Conservation (phyloP, 2,113 vertebrate genomes). For the Amia ocellicauda region DNA sequence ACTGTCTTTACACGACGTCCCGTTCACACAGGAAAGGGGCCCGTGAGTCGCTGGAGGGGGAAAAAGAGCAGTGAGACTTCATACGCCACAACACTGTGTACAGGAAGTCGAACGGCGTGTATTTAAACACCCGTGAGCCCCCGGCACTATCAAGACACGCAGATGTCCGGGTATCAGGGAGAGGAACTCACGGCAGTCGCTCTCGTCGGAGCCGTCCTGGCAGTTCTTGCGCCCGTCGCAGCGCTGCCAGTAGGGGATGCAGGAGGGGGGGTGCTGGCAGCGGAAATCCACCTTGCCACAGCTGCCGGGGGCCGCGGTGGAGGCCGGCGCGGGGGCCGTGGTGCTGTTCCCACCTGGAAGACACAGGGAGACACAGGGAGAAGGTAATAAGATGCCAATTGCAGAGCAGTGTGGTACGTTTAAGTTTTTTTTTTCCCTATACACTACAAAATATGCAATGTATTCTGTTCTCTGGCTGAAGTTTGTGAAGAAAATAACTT, state of each 20-base stretch:
- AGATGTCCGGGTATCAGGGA: too few relatives aligned
- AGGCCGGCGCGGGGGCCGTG: slow-evolving; percentile 49
- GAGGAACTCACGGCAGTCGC: slow-evolving; percentile 78
- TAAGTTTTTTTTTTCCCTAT: too few relatives aligned
- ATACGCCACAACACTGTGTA: too few relatives aligned
- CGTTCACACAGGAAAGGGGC: slow-evolving; percentile 69
- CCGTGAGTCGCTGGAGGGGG: slow-evolving; percentile 73
- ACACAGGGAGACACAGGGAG: slow-evolving; percentile 2
- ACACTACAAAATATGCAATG: too few relatives aligned
- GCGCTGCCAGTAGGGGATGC: slow-evolving; percentile 88
- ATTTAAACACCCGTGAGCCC: too few relatives aligned
- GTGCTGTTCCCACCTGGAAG: slow-evolving; percentile 48
- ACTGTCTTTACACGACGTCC: slow-evolving; percentile 78
- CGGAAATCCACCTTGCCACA: slow-evolving; percentile 81
- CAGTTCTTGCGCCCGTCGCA: slow-evolving; percentile 84
- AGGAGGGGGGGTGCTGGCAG: slow-evolving; percentile 74
- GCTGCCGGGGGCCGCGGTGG: slow-evolving; percentile 45
- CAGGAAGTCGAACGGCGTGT: too few relatives aligned
- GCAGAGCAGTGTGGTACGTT: background rate
- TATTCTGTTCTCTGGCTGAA: too few relatives aligned
- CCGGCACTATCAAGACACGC: too few relatives aligned
- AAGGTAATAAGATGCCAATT: background rate
- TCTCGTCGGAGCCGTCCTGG: slow-evolving; percentile 81
- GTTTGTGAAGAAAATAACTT: too few relatives aligned
- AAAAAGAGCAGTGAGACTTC: too few relatives aligned